Base-by-base conservation (phyloP, 2,113 vertebrate species). In the Scatophagus argus region DNA sequence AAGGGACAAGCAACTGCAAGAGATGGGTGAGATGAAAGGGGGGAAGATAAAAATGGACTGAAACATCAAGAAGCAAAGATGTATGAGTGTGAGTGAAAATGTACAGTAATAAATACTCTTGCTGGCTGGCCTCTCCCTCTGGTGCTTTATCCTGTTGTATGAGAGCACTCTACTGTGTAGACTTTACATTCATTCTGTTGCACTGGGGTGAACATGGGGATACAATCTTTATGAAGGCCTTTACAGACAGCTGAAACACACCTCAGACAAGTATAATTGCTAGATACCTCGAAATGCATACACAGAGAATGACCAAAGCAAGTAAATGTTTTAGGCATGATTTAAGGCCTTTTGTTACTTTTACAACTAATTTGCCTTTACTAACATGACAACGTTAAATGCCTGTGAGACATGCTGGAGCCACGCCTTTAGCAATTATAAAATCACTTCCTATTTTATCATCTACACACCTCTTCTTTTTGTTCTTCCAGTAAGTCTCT, bases 1-100 rank as follows among this genome's bases (percentile, higher is more conserved):
- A 76, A 84, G 79, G 82, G 86, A 89, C 85, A 89, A 82, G 87
- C 77, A 88, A 90, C 78, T 81, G 86, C 68, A 87, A 76, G 82
- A 89, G 82, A 89, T 79, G 78, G 74, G 70, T 56, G 80, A 67
- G 83, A 89, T 88, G 64, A 81, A 80, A 75, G 56, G 8, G 25
- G 34, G 49, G 64, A 32, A 66, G 56, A 65, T 77, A 46, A 58
- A 87, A 81, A 74, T 65, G 66, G 74, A 82, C 71, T 47, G 47
- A 80, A 86, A 86, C 77, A 62, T 85, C 41, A 60, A 62, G 56
- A 71, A 79, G 41, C 31, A 81, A 77, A 83, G 75, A 78, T 39
- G 61, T 74, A 73, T 17, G 27, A 58, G 74, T 8, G 19, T 60
- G 65, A 80, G 51, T 79, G 25, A 72, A 64, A 88, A 79, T 74